Evolutionary conservation across 2,797 vertebrate genomes (phyloP).

Genomic region (Esox masquinongy): DNA sequence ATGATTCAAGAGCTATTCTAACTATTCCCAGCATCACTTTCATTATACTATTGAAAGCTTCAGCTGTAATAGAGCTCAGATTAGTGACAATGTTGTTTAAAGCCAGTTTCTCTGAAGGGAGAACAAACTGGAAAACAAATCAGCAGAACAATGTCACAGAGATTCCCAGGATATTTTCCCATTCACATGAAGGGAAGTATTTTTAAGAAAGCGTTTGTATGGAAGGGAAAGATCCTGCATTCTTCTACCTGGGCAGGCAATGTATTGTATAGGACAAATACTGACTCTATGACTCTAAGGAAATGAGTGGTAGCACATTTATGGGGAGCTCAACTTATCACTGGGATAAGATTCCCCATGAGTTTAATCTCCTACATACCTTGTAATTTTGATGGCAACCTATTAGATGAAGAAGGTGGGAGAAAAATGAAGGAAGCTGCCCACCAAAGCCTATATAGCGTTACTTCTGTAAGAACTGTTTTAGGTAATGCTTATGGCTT

Average conservation of each 20-base stretch:
- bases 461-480: neutral
- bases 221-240: slow-evolving; percentile 37
- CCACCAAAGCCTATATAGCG: too few relatives aligned
- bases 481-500: neutral
- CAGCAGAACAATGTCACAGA: slow-evolving; percentile 42
- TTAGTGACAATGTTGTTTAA: slow-evolving; percentile 20
- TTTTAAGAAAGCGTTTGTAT: slow-evolving; percentile 59
- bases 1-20: neutral
- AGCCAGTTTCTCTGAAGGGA: slow-evolving; percentile 45
- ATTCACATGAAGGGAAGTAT: slow-evolving; percentile 54
- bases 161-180: slow-evolving; percentile 49
- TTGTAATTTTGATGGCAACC: too few relatives aligned
- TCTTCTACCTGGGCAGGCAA: slow-evolving; percentile 35
- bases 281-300: too few relatives aligned
- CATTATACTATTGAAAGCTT: neutral
- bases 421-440: too few relatives aligned
- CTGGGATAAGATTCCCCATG: too few relatives aligned
- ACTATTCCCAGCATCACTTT: neutral
- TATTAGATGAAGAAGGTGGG: too few relatives aligned
- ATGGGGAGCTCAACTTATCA: too few relatives aligned
- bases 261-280: neutral
- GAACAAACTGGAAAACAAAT: slow-evolving; percentile 45
- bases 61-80: slow-evolving; percentile 11
- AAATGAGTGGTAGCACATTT: too few relatives aligned
- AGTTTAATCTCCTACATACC: too few relatives aligned